Evolutionary conservation across 2,797 vertebrate genomes (phyloP), one percentile per base, ranked within the genome.

Genomic region (Neosilurus mollespiculum): DNA sequence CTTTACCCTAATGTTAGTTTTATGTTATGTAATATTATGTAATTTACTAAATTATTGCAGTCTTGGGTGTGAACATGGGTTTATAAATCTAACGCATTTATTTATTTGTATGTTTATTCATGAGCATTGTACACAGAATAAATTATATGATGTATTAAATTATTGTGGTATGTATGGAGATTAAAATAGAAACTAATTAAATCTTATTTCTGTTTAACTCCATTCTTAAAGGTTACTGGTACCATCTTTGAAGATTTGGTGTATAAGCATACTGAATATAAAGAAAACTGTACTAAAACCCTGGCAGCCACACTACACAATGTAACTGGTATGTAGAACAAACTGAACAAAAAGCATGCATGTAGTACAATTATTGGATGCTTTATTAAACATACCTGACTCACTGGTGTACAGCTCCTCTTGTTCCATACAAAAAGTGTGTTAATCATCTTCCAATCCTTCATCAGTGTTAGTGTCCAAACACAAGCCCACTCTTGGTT

Each of bases 241-340:
- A 96, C 95, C 9, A 54, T 95, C 66, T 93, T 98, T 34, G 92
- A 97, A 83, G 94, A 94, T 90, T 91, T 95, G 77, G 95, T 96
- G 8, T 82, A 90, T 53, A 93, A 94, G 83, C 96, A 97, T 91
- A 90, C 91, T 2, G 91, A 95, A 73, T 99, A 99, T 86, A 95
- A 90, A 88, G 91, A 96, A 78, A 93, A 93, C 80, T 99, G 98
- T 89, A 93, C 95, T 86, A 93, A 83, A 87, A 94, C 90, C 61
- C 91, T 98, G 81, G 76, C 80, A 76, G 65, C 85, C 26, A 86
- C 53, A 22, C 1, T 80, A 3, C 81, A 82, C 24, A 56, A 87
- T 80, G 82, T 82, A 88, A 91, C 92, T 79, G 97, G 97, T 98
- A 93, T 96, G 95, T 81, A 62, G 58, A 70, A 73, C 8, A 78